Evolutionary conservation across 2,888 invertebrate genomes (phyloP).

Genomic region (Apamea sordens): DNA sequence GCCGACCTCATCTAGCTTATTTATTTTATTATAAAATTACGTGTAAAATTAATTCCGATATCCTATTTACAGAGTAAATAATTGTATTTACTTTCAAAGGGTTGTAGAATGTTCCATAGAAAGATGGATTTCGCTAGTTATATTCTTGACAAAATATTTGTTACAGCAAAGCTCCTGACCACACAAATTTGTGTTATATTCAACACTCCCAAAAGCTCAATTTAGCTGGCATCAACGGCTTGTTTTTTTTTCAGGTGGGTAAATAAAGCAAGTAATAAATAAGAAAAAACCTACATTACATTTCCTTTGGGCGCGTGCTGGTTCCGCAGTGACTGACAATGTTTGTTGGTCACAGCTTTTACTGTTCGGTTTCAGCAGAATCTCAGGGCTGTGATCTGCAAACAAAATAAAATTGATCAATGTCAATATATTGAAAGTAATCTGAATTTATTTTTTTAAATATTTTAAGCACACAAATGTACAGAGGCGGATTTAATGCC

Average conservation of each 20-base stretch:
- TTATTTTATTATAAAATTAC: no score
- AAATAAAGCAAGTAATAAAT: neutral
- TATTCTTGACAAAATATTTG: neutral
- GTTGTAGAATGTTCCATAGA: neutral
- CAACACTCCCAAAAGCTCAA: neutral
- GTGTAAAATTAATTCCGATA: no score
- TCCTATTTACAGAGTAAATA: no score
- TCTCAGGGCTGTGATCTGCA: neutral
- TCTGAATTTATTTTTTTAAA: no score
- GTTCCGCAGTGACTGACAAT: slow-evolving; percentile 5
- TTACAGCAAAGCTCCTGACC: neutral
- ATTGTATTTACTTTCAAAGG: no score
- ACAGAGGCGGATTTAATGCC: no score
- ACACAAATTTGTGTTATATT: neutral
- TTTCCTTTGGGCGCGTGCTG: slow-evolving; percentile 9
- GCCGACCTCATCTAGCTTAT: no score
- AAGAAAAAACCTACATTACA: slow-evolving; percentile 11
- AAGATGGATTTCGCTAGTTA: neutral
- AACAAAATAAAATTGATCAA: slow-evolving; percentile 10
- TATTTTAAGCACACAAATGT: no score
- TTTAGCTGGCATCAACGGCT: neutral
- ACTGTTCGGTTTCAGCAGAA: neutral
- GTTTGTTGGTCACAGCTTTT: slow-evolving; percentile 14
- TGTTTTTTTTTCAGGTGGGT: neutral
- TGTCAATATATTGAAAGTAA: neutral